Base-by-base conservation (phyloP, 2,797 vertebrate species). In the Mergus octosetaceus region DNA sequence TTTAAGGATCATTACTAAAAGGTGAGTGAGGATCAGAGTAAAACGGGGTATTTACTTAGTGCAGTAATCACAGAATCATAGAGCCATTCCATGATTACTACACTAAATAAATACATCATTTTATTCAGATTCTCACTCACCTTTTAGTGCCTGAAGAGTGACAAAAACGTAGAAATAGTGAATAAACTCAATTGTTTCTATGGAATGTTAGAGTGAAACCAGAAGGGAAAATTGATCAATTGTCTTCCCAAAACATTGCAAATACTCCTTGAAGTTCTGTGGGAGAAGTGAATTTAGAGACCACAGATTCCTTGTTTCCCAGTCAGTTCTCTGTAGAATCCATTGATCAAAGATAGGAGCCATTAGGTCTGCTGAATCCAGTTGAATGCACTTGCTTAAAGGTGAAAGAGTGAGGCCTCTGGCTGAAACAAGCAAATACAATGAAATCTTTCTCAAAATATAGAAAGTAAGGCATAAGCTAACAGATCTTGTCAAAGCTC, bases 261-360 rank as follows among this genome's bases (percentile, higher is more conserved):
- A 25, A 25, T 51, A 51, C 2, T 87, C 15, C 43, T 73, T 34
- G 16, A 54, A 62, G 39, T 65, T 85, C 28, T 80, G 6, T 58
- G 19, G 24, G 4, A 47, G 71, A 77, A 89, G 32, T 16, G 0
- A 83, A 58, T 25, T 54, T 10, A 47, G 34, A 28, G 12, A 14
- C 41, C 2, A 2, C 39, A 28, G 81, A 77, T 73, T 14, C 9
- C 27, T 65, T 86, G 11, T 76, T 91, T 86, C 62, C 39, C 68
- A 82, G 51, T 18, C 56, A 73, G 76, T 90, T 91, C 22, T 34
- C 38, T 41, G 13, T 36, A 73, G 51, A 95, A 80, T 15, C 49
- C 68, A 7, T n/a, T 54, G 27, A 51, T 87, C 24, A 64, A 39
- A 87, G 56, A 14, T 27, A 27, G 47, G 72, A 25, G 32, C n/a